Conservation (phyloP, 2,113 vertebrate genomes). For the Theristicus caerulescens region DNA sequence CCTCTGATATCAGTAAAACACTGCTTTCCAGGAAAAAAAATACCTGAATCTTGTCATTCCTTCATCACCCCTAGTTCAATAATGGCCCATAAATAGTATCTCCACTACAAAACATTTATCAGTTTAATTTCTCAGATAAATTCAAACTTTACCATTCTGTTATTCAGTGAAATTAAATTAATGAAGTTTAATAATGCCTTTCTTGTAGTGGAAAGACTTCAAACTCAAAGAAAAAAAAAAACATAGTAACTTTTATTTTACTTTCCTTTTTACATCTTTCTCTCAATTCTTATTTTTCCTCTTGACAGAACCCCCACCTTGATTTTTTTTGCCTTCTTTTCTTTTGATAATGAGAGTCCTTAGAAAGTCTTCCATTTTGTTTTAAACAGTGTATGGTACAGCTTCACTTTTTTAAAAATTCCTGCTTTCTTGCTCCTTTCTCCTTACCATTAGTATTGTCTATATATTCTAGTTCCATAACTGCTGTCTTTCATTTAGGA, state of each 20-base stretch:
- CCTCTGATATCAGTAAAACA: background rate
- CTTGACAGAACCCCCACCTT: background rate
- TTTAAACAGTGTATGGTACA: background rate
- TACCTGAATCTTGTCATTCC: background rate
- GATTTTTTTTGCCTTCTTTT: background rate
- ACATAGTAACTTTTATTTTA: background rate
- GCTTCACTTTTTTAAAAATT: background rate
- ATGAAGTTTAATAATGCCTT: background rate
- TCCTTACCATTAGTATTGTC: background rate
- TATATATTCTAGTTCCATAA: background rate
- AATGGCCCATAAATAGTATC: background rate
- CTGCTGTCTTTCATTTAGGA: conserved; percentile 20
- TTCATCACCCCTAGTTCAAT: background rate
- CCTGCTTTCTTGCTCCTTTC: background rate
- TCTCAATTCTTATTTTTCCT: background rate
- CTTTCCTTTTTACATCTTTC: background rate
- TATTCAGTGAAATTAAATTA: background rate
- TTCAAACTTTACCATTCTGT: background rate
- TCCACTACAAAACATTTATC: background rate
- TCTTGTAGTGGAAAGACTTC: background rate
- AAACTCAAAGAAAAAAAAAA: background rate
- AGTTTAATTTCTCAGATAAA: background rate
- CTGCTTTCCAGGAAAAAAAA: background rate
- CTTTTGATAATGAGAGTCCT: background rate
- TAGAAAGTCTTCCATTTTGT: background rate